A percentile compares a stretch with the other conserved stretches of the same genome.
Conservation (phyloP, 2,888 invertebrate genomes). For the Amblyjoppa fuscipennis region DNA sequence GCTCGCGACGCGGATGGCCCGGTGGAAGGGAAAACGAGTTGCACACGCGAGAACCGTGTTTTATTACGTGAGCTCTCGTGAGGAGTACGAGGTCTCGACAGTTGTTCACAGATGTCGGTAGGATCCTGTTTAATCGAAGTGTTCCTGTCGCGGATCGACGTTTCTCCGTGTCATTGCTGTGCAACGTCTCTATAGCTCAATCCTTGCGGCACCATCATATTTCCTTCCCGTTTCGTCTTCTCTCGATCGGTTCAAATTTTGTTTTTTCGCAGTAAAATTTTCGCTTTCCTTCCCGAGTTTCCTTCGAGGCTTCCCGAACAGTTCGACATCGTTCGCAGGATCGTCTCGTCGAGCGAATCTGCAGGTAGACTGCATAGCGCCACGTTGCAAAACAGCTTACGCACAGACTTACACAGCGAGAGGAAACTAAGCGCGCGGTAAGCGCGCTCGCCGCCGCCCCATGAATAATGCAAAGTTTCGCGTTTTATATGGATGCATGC, state of each 20-base stretch:
- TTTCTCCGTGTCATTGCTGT: neutral
- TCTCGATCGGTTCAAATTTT: conserved; percentile 1
- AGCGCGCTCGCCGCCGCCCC: conserved; percentile 66
- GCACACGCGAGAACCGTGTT: conserved; percentile 56
- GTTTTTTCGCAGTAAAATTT: conserved; percentile 6
- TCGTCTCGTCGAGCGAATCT: conserved; percentile 10
- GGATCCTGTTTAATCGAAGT: conserved; percentile 61
- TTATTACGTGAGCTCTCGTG: conserved; percentile 56
- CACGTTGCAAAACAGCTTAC: conserved; percentile 66
- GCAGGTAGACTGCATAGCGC: neutral
- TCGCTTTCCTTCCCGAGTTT: neutral
- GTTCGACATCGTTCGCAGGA: conserved; percentile 42
- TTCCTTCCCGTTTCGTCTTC: neutral
- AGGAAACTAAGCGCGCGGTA: conserved; percentile 73
- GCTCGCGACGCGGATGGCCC: conserved; percentile 38
- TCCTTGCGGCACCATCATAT: neutral
- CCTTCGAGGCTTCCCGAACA: conserved; percentile 5
- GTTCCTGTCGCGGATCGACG: conserved; percentile 47
- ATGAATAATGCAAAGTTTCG: conserved; percentile 80
- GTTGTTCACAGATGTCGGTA: conserved; percentile 84
- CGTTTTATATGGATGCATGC: conserved; percentile 73
- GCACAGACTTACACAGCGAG: conserved; percentile 10
- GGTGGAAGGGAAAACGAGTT: conserved; percentile 65
- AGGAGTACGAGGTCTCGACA: conserved; percentile 77
- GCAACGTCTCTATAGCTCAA: neutral